A percentile compares a stretch with the other conserved stretches of the same genome.
Evolutionary conservation across 2,888 invertebrate genomes (phyloP).

Genomic region (Melanostoma scalare): DNA sequence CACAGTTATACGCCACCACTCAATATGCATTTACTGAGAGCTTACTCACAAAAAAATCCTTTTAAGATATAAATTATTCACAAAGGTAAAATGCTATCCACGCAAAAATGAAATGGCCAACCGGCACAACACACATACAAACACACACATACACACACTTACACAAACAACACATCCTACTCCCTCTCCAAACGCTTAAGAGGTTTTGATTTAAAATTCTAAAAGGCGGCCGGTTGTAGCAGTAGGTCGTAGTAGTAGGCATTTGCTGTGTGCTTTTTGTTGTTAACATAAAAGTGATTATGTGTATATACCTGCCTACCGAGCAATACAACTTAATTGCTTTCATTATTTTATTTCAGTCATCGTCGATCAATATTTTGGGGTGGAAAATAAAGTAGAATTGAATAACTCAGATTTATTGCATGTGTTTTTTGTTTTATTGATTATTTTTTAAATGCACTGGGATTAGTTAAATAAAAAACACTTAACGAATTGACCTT

Average conservation of each 20-base stretch:
- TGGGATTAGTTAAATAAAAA: no score
- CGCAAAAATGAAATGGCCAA: slow-evolving; percentile 72
- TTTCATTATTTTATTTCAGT: slow-evolving; percentile 24
- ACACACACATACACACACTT: slow-evolving; percentile 1
- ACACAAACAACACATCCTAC: not conserved
- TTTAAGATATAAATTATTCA: slow-evolving; percentile 73
- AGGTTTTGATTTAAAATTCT: slow-evolving; percentile 69
- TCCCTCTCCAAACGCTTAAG: slow-evolving; percentile 28
- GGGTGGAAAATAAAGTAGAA: no score
- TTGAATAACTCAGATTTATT: no score
- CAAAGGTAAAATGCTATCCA: slow-evolving; percentile 70
- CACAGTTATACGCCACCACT: slow-evolving; percentile 59
- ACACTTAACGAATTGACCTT: no score
- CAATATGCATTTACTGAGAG: slow-evolving; percentile 70
- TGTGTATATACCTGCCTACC: not conserved
- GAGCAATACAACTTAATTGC: slow-evolving; percentile 13
- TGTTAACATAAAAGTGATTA: slow-evolving; percentile 3
- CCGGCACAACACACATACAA: slow-evolving; percentile 13
- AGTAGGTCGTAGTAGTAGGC: not conserved
- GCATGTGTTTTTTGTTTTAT: no score
- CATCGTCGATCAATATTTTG: no score
- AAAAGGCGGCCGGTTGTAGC: slow-evolving; percentile 56
- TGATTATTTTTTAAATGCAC: no score
- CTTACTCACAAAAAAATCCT: slow-evolving; percentile 70
- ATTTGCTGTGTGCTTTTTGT: not conserved